Conservation (phyloP, 1,140 invertebrate species). For the Nylanderia fulva region DNA sequence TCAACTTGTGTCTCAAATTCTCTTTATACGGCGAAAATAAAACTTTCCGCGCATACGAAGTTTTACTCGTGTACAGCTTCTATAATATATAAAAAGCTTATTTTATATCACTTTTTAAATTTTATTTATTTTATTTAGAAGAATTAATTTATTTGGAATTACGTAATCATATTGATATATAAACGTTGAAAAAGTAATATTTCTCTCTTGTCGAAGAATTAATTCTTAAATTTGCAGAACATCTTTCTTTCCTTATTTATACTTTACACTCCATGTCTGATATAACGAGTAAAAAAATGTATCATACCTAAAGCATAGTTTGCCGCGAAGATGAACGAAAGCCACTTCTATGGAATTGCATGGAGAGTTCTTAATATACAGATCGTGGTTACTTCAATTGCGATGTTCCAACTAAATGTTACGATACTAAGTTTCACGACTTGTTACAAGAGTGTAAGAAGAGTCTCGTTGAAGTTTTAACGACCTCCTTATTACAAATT, state of each 20-base stretch:
- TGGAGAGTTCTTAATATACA: slow-evolving; percentile 49
- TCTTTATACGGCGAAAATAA: neutral
- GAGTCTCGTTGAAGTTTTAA: slow-evolving; percentile 59
- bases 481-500: slow-evolving; percentile 59
- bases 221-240: neutral
- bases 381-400: slow-evolving; percentile 50
- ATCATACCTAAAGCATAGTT: neutral
- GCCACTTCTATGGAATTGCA: slow-evolving; percentile 25
- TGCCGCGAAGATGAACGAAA: neutral
- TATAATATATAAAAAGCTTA: neutral
- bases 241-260: neutral
- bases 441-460: slow-evolving; percentile 57
- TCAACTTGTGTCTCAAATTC: neutral
- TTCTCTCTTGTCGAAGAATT: neutral
- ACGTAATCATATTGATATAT: neutral
- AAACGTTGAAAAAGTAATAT: neutral
- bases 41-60: neutral
- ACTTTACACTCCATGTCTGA: neutral
- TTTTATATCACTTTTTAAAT: neutral
- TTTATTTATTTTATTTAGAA: neutral
- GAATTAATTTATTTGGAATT: neutral
- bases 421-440: slow-evolving; percentile 51
- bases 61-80: neutral
- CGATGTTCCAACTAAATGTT: slow-evolving; percentile 54
- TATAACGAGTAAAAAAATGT: slow-evolving; percentile 7